Percentiles rank a stretch among this genome's conserved stretches.
Conservation (phyloP, 2,797 vertebrate species). For the Sarcoramphus papa region DNA sequence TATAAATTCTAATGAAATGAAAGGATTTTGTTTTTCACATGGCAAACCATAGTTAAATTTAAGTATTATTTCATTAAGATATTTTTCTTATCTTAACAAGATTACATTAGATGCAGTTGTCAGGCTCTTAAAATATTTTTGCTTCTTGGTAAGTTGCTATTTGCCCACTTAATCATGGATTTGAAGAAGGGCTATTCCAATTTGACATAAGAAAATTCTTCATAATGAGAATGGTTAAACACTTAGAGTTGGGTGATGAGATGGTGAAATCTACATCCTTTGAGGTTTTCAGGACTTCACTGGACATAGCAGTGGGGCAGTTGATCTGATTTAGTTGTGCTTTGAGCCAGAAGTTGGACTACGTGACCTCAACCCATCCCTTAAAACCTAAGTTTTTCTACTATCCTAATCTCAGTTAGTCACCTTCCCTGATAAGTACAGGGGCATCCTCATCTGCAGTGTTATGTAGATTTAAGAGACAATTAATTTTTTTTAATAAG, state of each 20-base stretch:
- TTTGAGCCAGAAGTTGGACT: neutral
- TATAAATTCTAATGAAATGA: neutral
- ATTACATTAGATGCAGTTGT: neutral
- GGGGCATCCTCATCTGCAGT: neutral
- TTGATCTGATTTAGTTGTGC: neutral
- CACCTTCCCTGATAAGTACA: neutral
- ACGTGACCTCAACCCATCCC: neutral
- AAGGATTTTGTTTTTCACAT: neutral
- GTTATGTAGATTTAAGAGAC: neutral
- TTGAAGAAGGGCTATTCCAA: neutral
- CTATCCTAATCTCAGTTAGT: neutral
- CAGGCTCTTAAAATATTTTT: neutral
- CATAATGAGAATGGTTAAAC: neutral
- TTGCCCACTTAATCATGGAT: neutral
- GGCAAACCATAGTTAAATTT: neutral
- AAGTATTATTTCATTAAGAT: neutral
- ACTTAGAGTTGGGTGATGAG: neutral
- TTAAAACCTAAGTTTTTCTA: neutral
- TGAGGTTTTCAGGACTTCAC: neutral
- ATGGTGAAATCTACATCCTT: neutral
- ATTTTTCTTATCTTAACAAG: neutral
- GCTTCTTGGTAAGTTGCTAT: neutral
- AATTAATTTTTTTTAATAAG: neutral
- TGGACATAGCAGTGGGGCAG: neutral
- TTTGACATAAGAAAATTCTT: neutral